Evolutionary conservation across 2,113 vertebrate genomes (phyloP).

Genomic region (Corydoras sp.): DNA sequence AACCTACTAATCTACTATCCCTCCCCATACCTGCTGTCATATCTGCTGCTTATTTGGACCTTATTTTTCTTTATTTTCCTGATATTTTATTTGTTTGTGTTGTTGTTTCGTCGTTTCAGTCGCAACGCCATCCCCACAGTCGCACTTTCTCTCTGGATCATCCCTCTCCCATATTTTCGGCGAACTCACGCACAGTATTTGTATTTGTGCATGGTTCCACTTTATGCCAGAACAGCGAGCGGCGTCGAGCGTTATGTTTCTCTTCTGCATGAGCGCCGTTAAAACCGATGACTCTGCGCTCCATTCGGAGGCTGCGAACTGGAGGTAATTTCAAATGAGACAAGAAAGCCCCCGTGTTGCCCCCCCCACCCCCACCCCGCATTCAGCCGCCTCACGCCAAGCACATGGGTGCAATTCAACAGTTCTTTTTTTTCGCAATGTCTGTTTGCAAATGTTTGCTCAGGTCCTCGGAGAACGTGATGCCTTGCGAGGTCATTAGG

Average conservation of each 20-base stretch:
- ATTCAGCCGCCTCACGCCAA: conserved; percentile 21
- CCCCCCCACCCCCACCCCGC: conserved; percentile 18
- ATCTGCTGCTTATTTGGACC: too few species aligned
- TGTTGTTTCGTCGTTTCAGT: too few species aligned
- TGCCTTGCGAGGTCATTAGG: conserved; percentile 38
- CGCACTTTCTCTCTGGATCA: too few species aligned
- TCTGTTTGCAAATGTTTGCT: conserved; percentile 34
- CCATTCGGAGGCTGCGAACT: conserved; percentile 30
- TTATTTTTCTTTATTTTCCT: too few species aligned
- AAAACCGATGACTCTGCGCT: conserved; percentile 11
- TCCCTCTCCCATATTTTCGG: too few species aligned
- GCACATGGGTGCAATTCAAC: conserved; percentile 13
- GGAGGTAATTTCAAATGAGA: conserved; percentile 33
- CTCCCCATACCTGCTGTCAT: too few species aligned
- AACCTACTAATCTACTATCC: too few species aligned
- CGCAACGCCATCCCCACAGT: too few species aligned
- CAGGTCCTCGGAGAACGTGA: conserved; percentile 14
- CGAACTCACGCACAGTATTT: too few species aligned
- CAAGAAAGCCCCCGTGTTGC: conserved; percentile 29
- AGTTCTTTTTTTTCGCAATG: conserved; percentile 5
- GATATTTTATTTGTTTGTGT: too few species aligned
- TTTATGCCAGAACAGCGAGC: neutral
- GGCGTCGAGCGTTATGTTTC: conserved; percentile 17
- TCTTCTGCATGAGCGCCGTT: conserved; percentile 19
- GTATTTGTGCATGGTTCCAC: too few species aligned